A percentile compares a stretch with the other conserved stretches of the same genome.
Conservation (phyloP, 2,113 vertebrate genomes). For the Columbina picui region DNA sequence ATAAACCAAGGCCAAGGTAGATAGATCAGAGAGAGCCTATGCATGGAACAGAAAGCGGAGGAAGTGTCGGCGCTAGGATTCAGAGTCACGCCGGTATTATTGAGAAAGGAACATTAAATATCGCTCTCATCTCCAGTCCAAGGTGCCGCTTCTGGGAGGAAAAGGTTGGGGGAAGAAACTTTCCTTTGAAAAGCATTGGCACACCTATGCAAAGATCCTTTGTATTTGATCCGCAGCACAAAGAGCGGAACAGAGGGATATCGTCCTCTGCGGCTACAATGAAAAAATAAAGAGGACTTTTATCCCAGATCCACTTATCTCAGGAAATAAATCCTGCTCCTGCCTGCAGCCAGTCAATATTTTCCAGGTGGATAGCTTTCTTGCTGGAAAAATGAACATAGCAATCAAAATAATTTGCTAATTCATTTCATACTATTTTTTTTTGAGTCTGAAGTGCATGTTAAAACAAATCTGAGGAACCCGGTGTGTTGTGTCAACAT, state of each 20-base stretch:
- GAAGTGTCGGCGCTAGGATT: not conserved
- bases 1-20: constrained; percentile 10
- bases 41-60: not conserved
- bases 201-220: constrained; percentile 16
- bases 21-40: constrained; percentile 3
- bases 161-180: not conserved
- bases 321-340: constrained; percentile 34
- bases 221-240: constrained; percentile 28
- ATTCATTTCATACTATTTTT: not conserved
- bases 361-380: constrained; percentile 41
- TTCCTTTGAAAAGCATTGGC: not conserved
- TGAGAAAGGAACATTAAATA: not conserved
- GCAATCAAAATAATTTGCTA: constrained; percentile 54
- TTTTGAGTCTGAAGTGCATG: not conserved
- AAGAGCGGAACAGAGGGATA: not conserved
- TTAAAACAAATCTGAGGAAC: not conserved
- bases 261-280: constrained; percentile 15
- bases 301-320: constrained; percentile 50
- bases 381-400: constrained; percentile 9
- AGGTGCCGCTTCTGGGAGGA: not conserved
- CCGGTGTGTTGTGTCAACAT: not conserved
- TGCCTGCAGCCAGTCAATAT: constrained; percentile 21
- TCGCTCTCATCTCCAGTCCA: not conserved
- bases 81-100: not conserved
- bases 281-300: constrained; percentile 52